phyloP scores from a whole-genome alignment of 2,888 invertebrate genomes.

The Chaetoderma sp. region DNA sequence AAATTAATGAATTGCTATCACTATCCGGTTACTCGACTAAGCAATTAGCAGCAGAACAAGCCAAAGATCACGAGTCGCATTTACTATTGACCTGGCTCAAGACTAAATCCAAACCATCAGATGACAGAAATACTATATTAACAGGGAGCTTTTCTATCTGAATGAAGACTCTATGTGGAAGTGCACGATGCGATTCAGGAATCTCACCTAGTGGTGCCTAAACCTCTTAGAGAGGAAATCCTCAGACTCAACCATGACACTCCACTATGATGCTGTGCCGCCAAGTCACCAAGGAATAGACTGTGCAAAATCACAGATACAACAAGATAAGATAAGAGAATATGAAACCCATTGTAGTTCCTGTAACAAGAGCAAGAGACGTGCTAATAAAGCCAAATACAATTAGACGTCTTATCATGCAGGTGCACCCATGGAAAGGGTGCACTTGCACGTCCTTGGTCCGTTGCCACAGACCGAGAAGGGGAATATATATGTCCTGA shows the following conservation, averaged over 20 bases:
- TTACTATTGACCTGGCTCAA: neutral
- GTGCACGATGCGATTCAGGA: neutral
- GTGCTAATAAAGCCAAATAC: neutral
- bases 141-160: neutral
- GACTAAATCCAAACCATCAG: neutral
- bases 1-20: neutral
- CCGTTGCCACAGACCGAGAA: neutral
- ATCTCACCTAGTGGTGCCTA: neutral
- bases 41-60: neutral
- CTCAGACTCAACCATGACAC: neutral
- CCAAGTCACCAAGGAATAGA: neutral
- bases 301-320: neutral
- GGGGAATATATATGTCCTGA: too few species aligned
- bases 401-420: neutral
- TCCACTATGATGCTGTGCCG: too few species aligned
- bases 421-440: too few species aligned
- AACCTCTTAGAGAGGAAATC: neutral
- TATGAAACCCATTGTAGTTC: neutral
- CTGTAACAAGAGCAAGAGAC: neutral
- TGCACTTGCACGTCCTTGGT: neutral
- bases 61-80: neutral
- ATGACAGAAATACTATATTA: neutral
- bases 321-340: neutral
- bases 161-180: neutral
- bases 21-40: neutral